Conservation (phyloP, 2,113 vertebrate species). For the Aplodontia rufa region DNA sequence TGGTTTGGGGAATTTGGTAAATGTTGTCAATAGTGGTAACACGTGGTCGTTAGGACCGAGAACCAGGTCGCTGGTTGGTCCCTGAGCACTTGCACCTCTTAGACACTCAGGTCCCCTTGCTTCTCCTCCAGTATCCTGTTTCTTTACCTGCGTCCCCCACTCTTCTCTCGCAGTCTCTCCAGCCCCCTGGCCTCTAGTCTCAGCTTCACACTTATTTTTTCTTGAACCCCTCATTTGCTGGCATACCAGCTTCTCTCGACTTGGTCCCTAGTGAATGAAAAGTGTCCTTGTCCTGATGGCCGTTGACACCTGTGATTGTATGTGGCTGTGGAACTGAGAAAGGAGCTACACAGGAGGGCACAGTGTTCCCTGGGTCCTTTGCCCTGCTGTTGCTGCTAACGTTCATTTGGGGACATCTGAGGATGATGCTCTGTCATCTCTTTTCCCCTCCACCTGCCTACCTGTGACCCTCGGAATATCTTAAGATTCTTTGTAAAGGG, state of each 20-base stretch:
- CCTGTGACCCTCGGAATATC: background rate
- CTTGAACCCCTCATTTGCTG: background rate
- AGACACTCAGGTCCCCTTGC: background rate
- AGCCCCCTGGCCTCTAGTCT: background rate
- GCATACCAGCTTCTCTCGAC: background rate
- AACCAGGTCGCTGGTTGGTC: background rate
- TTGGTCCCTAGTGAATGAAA: background rate
- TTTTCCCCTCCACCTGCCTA: background rate
- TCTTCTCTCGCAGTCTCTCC: accelerated
- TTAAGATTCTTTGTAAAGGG: background rate
- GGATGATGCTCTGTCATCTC: background rate
- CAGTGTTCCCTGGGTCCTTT: background rate
- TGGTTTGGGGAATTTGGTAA: background rate
- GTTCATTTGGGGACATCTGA: background rate
- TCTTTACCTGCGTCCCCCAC: background rate
- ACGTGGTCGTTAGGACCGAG: background rate
- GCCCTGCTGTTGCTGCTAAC: background rate
- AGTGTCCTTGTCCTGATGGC: background rate
- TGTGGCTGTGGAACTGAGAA: background rate
- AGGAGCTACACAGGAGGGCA: accelerated
- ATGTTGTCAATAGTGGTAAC: background rate
- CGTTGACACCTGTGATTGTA: background rate
- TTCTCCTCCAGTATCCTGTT: background rate
- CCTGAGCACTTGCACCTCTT: background rate
- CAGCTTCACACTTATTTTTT: background rate